A percentile compares a stretch with the other conserved stretches of the same genome.
Evolutionary conservation across 2,113 vertebrate genomes (phyloP).

Genomic region (Monopterus albus): DNA sequence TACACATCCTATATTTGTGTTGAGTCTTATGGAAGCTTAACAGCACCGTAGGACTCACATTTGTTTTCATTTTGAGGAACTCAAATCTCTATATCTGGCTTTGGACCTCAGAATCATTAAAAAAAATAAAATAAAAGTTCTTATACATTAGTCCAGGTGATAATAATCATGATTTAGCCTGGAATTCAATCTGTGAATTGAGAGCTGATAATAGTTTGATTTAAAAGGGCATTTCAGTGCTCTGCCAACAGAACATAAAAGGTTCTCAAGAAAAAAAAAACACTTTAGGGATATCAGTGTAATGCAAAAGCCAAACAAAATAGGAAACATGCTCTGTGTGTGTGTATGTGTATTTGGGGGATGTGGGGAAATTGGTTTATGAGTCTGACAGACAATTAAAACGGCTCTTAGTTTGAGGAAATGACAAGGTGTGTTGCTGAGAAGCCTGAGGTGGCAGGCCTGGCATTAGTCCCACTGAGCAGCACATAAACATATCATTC

Average conservation of each 20-base stretch:
- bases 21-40: conserved; percentile 13
- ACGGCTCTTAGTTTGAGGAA: conserved; percentile 33
- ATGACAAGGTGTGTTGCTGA: conserved; percentile 58
- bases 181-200: conserved; percentile 23
- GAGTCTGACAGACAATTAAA: conserved; percentile 38
- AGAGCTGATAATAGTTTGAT: conserved; percentile 55
- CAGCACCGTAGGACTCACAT: not conserved
- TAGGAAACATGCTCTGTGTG: not conserved
- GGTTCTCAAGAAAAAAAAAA: not conserved
- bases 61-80: conserved; percentile 40
- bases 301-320: conserved; percentile 33
- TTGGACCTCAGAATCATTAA: conserved; percentile 23
- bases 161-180: conserved; percentile 24
- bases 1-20: not conserved
- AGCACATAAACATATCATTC: conserved; percentile 67
- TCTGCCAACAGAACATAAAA: conserved; percentile 32
- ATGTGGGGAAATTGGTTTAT: conserved; percentile 28
- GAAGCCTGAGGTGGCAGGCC: conserved; percentile 44
- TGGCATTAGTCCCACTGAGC: conserved; percentile 44
- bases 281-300: not conserved
- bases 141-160: conserved; percentile 32
- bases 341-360: not conserved
- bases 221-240: conserved; percentile 34
- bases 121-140: conserved; percentile 37
- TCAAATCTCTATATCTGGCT: conserved; percentile 49